These are phyloP conservation scores for Monopterus albus DNA, from an alignment of 2,113 vertebrate species.

Conservation along the genomic window DNA sequence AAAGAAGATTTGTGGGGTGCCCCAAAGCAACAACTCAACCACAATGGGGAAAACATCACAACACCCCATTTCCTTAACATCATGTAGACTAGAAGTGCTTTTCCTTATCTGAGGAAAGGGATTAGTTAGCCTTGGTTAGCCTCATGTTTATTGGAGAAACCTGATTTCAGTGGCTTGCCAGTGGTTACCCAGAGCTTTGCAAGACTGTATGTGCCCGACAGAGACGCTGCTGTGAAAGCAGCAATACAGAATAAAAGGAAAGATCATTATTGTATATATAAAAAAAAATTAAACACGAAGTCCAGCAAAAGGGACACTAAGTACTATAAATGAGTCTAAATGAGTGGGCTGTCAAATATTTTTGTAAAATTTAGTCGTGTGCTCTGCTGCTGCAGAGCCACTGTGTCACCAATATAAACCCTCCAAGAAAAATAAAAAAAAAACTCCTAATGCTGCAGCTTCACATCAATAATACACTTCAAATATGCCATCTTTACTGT, in stretches of 20 bases:
- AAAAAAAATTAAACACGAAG: not conserved
- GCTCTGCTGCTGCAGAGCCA: not conserved
- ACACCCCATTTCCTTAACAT: constrained; percentile 1
- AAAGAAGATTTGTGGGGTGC: constrained; percentile 1
- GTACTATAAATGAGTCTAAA: constrained; percentile 8
- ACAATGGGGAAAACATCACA: too few species aligned
- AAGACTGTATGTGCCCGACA: not conserved
- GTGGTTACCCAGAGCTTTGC: not conserved
- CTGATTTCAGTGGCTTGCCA: not conserved
- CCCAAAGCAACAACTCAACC: not conserved
- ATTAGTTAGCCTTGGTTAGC: not conserved
- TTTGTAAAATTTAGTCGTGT: not conserved
- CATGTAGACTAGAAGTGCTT: not conserved
- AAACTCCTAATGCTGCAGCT: not conserved
- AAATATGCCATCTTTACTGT: too few species aligned
- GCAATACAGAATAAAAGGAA: not conserved
- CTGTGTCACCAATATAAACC: not conserved
- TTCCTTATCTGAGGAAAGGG: not conserved
- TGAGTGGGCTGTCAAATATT: not conserved
- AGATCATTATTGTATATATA: not conserved
- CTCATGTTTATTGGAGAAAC: not conserved
- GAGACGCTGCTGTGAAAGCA: constrained; percentile 1
- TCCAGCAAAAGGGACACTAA: constrained; percentile 1
- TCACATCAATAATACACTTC: too few species aligned
- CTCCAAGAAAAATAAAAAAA: too few species aligned